A percentile compares a stretch with the other conserved stretches of the same genome.
These are phyloP conservation scores for Catalaphyllia jardinei DNA, from an alignment of 64 coral and sea anemone genomes.

Conservation along the genomic window DNA sequence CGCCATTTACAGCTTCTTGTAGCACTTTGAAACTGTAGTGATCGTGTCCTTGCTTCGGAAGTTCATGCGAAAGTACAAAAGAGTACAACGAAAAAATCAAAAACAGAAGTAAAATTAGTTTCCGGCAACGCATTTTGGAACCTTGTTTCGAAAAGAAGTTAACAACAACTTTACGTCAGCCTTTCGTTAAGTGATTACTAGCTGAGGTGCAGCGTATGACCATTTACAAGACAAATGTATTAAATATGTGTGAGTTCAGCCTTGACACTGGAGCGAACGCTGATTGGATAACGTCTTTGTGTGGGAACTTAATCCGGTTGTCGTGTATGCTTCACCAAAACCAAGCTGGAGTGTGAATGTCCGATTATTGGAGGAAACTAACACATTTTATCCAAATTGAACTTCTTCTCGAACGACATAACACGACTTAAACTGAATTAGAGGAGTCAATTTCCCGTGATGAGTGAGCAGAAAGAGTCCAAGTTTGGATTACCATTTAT, in stretches of 20 bases:
- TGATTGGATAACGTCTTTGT: conserved; percentile 43
- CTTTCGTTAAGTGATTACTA: neutral
- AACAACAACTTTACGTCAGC: neutral
- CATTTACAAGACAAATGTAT: too few relatives aligned
- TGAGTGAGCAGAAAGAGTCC: too few relatives aligned
- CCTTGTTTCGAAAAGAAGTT: neutral
- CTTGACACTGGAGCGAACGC: neutral
- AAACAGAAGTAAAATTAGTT: neutral
- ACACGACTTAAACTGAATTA: too few relatives aligned
- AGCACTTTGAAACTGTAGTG: conserved; percentile 17
- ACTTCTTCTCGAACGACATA: too few relatives aligned
- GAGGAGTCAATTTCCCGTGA: too few relatives aligned
- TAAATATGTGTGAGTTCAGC: neutral
- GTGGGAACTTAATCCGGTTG: too few relatives aligned
- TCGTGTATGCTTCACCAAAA: too few relatives aligned
- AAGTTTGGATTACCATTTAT: too few relatives aligned
- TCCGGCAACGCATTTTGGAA: neutral
- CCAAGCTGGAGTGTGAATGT: too few relatives aligned
- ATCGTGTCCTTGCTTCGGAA: conserved; percentile 16
- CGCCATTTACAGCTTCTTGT: conserved; percentile 7
- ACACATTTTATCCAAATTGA: too few relatives aligned
- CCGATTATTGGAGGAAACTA: too few relatives aligned
- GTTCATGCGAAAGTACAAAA: conserved; percentile 15
- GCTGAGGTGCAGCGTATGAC: neutral
- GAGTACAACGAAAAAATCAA: neutral